Evolutionary conservation across 2,797 vertebrate species (phyloP).

Genomic region (Pangasius djambal): DNA sequence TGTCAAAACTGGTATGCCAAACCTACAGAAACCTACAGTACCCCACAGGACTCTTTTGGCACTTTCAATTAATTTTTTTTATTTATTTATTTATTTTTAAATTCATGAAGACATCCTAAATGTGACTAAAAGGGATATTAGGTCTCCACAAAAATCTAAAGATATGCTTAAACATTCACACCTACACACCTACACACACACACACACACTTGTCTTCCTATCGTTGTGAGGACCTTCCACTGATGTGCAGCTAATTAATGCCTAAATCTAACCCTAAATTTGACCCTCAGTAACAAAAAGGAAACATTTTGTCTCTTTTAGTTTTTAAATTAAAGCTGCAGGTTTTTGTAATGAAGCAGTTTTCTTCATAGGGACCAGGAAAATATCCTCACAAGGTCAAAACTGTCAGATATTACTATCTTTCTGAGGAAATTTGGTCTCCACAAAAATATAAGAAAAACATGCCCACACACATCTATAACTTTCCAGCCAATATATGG

Average conservation of each 20-base stretch:
- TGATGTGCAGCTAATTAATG: background rate
- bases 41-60: background rate
- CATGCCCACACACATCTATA: background rate
- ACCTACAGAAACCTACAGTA: background rate
- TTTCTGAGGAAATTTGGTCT: background rate
- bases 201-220: background rate
- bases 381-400: background rate
- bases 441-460: background rate
- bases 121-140: background rate
- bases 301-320: background rate
- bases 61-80: background rate
- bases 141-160: background rate
- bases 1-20: background rate
- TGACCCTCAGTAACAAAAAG: background rate
- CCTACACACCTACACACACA: background rate
- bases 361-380: background rate
- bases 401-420: background rate
- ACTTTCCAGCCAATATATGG: background rate
- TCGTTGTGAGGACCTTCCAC: background rate
- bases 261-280: background rate
- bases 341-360: no score
- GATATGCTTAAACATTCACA: no score
- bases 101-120: background rate
- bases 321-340: background rate
- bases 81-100: no score